Conservation (phyloP, 2,113 vertebrate genomes). For the Antechinus stuartii region DNA sequence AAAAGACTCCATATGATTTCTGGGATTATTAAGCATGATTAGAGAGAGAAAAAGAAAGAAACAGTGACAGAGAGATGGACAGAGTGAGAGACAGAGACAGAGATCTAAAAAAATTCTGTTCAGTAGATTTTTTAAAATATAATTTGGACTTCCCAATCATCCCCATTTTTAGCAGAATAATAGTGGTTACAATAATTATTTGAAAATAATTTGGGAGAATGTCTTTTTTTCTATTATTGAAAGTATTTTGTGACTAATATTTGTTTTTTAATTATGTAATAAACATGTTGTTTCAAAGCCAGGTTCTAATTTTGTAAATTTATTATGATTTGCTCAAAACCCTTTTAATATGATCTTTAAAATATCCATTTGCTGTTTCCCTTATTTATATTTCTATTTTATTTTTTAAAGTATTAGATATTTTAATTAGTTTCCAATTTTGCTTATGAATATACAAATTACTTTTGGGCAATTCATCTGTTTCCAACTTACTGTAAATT, state of each 20-base stretch:
- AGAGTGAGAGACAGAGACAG: too few species aligned
- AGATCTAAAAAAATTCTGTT: too few species aligned
- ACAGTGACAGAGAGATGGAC: too few species aligned
- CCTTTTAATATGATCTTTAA: not conserved
- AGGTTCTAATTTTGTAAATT: not conserved
- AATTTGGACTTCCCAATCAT: not conserved
- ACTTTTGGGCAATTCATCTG: not conserved
- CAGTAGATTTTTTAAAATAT: too few species aligned
- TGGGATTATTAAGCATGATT: not conserved
- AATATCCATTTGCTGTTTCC: not conserved
- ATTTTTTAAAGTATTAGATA: not conserved
- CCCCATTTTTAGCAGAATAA: not conserved
- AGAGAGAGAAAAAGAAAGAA: too few species aligned
- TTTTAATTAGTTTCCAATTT: not conserved
- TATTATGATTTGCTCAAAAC: not conserved
- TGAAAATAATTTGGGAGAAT: not conserved
- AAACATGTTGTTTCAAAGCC: not conserved
- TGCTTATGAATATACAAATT: not conserved
- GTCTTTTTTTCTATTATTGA: not conserved
- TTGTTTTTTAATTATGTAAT: not conserved
- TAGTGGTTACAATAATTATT: not conserved
- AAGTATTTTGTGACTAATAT: not conserved
- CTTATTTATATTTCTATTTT: not conserved
- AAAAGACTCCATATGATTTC: not conserved
- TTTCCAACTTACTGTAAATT: not conserved